These are phyloP conservation scores for Phenganax stokvisi DNA, from an alignment of 92 coral and sea anemone species.

Conservation along the genomic window DNA sequence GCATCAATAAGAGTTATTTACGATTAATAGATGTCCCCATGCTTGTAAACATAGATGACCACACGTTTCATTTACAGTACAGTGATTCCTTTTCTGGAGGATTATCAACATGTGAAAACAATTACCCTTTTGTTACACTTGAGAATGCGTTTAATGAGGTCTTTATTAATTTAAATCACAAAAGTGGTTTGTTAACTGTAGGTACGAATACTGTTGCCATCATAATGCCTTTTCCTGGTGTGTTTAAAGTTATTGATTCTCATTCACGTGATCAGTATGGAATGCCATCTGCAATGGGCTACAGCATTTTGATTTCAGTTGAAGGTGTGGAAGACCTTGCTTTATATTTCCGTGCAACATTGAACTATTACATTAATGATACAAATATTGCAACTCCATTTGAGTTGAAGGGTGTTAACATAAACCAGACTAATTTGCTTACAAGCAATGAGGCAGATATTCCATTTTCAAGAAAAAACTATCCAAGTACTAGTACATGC, in stretches of 20 bases:
- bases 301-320: conserved; percentile 25
- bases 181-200: conserved; percentile 20
- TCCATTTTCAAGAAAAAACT: no score
- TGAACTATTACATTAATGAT: not conserved
- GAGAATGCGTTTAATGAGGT: conserved; percentile 29
- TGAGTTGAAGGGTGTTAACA: conserved; percentile 15
- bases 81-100: conserved; percentile 32
- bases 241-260: no score
- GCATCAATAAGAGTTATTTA: conserved; percentile 4
- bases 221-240: not conserved
- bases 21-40: conserved; percentile 18
- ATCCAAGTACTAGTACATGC: no score
- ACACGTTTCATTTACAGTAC: conserved; percentile 6
- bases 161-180: conserved; percentile 8
- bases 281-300: conserved; percentile 19
- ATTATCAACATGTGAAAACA: conserved; percentile 18
- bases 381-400: not conserved
- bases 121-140: conserved; percentile 28
- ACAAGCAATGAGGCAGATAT: no score
- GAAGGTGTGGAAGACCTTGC: conserved; percentile 30
- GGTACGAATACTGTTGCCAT: conserved; percentile 20
- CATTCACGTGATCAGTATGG: conserved; percentile 9
- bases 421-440: no score
- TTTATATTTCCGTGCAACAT: conserved; percentile 11
- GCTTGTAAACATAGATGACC: not conserved